Conservation (phyloP, 2,888 invertebrate species). For the Tholera decimalis region DNA sequence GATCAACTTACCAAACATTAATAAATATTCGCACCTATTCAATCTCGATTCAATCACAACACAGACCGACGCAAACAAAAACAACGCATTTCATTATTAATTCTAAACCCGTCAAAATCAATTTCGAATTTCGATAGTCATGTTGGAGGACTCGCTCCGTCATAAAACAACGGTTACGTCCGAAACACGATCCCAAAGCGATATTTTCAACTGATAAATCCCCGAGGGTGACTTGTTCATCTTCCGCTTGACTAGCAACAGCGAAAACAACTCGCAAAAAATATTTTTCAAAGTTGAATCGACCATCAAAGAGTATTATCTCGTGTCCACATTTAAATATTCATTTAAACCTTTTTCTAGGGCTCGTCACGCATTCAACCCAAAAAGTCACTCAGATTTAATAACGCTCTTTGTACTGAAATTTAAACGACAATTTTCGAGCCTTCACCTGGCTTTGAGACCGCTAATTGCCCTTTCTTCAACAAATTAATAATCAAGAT, state of each 20-base stretch:
- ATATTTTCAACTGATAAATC: conserved; percentile 72
- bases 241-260: conserved; percentile 70
- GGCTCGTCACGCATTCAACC: conserved; percentile 72
- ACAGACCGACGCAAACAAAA: conserved; percentile 7
- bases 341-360: conserved; percentile 75
- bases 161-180: conserved; percentile 43
- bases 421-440: conserved; percentile 78
- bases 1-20: background rate
- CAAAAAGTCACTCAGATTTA: conserved; percentile 77
- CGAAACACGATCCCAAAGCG: conserved; percentile 50
- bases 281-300: conserved; percentile 64
- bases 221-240: conserved; percentile 73
- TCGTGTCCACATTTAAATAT: conserved; percentile 74
- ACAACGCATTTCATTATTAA: conserved; percentile 16
- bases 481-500: conserved; percentile 72
- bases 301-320: conserved; percentile 67
- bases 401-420: conserved; percentile 76
- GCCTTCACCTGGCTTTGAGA: conserved; percentile 75
- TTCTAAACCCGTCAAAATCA: conserved; percentile 22
- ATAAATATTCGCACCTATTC: background rate
- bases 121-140: conserved; percentile 23
- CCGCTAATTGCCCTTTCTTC: conserved; percentile 74
- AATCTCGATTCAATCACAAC: background rate
- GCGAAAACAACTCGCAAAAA: conserved; percentile 66
- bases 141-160: conserved; percentile 29